Conservation (phyloP, 2,888 invertebrate genomes). For the Cetonia aurata region DNA sequence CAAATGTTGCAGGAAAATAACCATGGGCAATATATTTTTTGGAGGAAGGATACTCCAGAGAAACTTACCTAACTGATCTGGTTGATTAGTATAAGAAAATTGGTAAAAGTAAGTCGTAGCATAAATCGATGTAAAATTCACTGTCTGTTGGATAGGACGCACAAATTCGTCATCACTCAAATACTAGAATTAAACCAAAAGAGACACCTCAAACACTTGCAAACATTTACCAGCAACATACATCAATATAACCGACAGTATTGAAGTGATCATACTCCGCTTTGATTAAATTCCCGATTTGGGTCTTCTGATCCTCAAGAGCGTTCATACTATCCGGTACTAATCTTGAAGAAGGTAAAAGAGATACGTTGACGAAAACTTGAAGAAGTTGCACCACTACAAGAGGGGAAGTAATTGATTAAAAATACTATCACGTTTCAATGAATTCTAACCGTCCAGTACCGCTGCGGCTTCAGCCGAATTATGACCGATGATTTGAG, state of each 20-base stretch:
- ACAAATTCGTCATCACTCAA: slow-evolving; percentile 51
- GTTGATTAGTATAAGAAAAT: slow-evolving; percentile 49
- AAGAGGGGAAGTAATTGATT: not conserved
- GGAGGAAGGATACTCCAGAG: too few species aligned
- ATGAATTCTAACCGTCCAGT: not conserved
- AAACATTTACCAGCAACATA: not conserved
- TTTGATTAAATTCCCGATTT: not conserved
- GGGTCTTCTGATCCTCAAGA: not conserved
- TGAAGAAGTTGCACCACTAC: not conserved
- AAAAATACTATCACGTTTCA: not conserved
- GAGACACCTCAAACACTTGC: not conserved
- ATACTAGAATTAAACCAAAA: slow-evolving; percentile 47
- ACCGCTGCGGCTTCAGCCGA: slow-evolving; percentile 47
- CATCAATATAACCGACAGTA: not conserved
- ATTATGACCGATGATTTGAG: slow-evolving; percentile 53
- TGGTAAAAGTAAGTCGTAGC: slow-evolving; percentile 49
- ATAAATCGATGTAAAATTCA: slow-evolving; percentile 43
- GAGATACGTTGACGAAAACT: too few species aligned
- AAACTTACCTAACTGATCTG: slow-evolving; percentile 10
- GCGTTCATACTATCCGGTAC: slow-evolving; percentile 20
- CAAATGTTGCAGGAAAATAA: not conserved
- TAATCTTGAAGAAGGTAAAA: not conserved
- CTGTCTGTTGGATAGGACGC: slow-evolving; percentile 49
- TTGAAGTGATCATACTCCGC: not conserved
- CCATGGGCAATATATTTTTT: too few species aligned